Conservation (phyloP, 2,113 vertebrate genomes). For the Romanogobio albipinnatus region DNA sequence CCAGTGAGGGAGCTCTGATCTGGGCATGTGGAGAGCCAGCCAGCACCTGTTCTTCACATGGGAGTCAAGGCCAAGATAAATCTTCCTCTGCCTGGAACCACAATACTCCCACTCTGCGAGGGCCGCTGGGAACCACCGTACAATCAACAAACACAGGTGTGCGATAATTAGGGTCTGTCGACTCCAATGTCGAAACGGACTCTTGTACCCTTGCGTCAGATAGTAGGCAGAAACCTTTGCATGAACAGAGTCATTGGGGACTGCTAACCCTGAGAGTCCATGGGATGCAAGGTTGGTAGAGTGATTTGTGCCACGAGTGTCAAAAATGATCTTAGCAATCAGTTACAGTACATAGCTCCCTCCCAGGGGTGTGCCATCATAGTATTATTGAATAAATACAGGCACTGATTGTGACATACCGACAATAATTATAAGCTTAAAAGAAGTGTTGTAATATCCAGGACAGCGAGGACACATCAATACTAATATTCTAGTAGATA, state of each 20-base stretch:
- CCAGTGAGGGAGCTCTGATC: conserved; percentile 60
- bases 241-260: conserved; percentile 58
- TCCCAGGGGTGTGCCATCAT: conserved; percentile 62
- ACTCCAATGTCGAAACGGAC: conserved; percentile 69
- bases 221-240: conserved; percentile 53
- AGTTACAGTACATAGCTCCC: conserved; percentile 47
- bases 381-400: conserved; percentile 63
- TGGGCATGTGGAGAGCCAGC: conserved; percentile 61
- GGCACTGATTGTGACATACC: conserved; percentile 69
- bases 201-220: conserved; percentile 65
- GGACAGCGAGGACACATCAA: conserved; percentile 13
- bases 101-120: conserved; percentile 70
- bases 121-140: conserved; percentile 75
- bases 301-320: conserved; percentile 48
- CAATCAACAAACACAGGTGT: conserved; percentile 79
- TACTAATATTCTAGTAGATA: background rate
- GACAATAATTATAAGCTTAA: conserved; percentile 62
- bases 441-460: conserved; percentile 52
- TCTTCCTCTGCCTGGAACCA: conserved; percentile 67
- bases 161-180: conserved; percentile 75
- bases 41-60: conserved; percentile 64
- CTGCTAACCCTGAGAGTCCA: conserved; percentile 57
- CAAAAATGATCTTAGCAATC: conserved; percentile 53
- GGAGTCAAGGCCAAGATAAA: conserved; percentile 79
- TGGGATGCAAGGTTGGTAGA: conserved; percentile 55